These are phyloP conservation scores for Entomyzon cyanotis DNA, from an alignment of 2,113 vertebrate genomes.

Conservation along the genomic window DNA sequence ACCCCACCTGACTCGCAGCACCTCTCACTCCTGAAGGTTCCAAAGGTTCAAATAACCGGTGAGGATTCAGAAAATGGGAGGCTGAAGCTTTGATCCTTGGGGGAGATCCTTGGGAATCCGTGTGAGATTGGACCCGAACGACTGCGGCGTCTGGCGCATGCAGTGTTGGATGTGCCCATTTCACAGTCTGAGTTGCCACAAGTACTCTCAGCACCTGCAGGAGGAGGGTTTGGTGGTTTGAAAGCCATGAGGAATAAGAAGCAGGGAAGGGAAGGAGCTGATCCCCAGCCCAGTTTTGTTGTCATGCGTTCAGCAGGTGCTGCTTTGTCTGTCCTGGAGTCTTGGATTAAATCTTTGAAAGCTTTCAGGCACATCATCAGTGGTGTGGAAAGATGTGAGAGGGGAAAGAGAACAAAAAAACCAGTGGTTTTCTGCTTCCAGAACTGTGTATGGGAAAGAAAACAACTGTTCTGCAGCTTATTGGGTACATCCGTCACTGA, in stretches of 20 bases:
- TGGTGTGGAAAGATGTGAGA: background rate
- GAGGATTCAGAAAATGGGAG: background rate
- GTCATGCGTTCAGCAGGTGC: background rate
- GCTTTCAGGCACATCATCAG: background rate
- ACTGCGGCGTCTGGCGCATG: background rate
- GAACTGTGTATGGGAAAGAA: background rate
- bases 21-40: background rate
- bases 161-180: background rate
- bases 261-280: background rate
- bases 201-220: background rate
- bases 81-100: background rate
- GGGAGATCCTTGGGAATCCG: background rate
- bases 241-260: background rate
- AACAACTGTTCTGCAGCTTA: background rate
- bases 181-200: slow-evolving; percentile 7
- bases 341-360: slow-evolving; percentile 28
- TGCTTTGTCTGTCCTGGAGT: background rate
- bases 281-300: background rate
- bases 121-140: background rate
- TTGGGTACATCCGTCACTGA: accelerated
- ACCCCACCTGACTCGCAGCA: background rate
- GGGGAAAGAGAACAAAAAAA: background rate
- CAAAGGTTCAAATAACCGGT: background rate
- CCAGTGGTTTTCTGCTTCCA: background rate
- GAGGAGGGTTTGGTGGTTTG: background rate